Percentiles rank a stretch among this genome's conserved stretches.
phyloP scores from a whole-genome alignment of 2,113 vertebrate species.

The Noctilio leporinus region DNA sequence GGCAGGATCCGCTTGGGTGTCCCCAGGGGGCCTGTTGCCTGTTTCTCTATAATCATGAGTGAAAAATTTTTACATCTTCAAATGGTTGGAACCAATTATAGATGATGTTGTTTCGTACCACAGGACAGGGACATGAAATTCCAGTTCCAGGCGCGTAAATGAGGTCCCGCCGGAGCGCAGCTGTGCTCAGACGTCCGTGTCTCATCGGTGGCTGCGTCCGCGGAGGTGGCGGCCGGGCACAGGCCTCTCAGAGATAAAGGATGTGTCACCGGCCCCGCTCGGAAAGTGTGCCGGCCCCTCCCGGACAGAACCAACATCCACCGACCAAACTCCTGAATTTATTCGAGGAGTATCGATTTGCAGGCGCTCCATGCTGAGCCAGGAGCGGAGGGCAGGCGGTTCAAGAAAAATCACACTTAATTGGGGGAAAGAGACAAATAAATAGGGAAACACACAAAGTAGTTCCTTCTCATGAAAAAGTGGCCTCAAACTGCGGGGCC shows the following conservation, averaged over 20 bases:
- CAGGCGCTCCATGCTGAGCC: rapidly evolving
- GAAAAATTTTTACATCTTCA: not conserved
- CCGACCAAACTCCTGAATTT: rapidly evolving
- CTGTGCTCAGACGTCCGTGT: rapidly evolving
- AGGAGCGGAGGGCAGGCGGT: too few species aligned
- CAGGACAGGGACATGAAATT: rapidly evolving
- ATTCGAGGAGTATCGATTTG: not conserved
- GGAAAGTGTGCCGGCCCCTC: rapidly evolving
- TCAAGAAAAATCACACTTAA: not conserved
- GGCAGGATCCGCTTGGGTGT: rapidly evolving
- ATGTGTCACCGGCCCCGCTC: rapidly evolving
- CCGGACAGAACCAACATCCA: rapidly evolving
- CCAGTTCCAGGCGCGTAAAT: rapidly evolving
- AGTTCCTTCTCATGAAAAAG: too few species aligned
- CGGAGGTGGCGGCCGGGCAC: rapidly evolving
- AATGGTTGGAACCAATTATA: not conserved
- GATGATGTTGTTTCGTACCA: not conserved
- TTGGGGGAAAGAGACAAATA: not conserved
- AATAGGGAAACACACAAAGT: not conserved
- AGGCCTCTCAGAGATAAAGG: rapidly evolving
- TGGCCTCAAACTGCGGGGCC: not conserved
- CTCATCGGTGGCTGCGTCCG: too few species aligned
- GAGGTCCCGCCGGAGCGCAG: rapidly evolving
- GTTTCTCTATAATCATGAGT: not conserved
- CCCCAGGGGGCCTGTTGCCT: not conserved